Evolutionary conservation across 2,113 vertebrate genomes (phyloP), one percentile per base, ranked within the genome.

Genomic region (Otus sunia): DNA sequence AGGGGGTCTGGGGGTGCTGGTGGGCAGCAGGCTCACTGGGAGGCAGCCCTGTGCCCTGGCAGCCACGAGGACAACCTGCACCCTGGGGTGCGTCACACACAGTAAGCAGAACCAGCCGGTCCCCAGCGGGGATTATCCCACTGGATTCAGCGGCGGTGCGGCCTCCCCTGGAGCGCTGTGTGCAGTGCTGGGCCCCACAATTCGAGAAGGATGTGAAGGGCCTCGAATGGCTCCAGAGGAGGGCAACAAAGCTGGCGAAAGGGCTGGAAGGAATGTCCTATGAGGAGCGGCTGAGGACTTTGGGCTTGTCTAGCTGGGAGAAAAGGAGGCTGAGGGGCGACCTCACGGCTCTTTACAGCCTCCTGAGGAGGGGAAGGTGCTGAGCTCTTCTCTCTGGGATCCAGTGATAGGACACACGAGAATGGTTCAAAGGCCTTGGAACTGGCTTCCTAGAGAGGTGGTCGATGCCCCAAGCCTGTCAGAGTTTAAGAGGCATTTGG

Each of bases 361-460:
- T 18, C 45, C 9, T 47, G 45, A 47, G 45, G 22, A 83, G 3
- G 6, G 11, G 3, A 56, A 8, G 16, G 7, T 47, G 41, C 30
- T 43, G 63, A 49, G 9, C 10, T 5, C 34, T 49, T 43, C n/a
- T 84, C 11, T 18, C 7, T 59, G 20, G 12, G 4, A 59, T 45
- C 12, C 52, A 62, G 43, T 36, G 37, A 47, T 6, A 50, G 22
- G 19, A 71, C 2, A 3, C 0, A 0, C 15, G 12, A 25, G 11
- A 80, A 77, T 4, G 19, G 59, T 13, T 84, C 43, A 77, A 73
- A 84, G 60, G 56, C 15, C 16, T 23, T 52, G 43, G 4, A 37
- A 85, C 5, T 58, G 23, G 7, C 50, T 88, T 73, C 36, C 36
- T 43, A 49, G 22, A 56, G 8, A 56, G 15, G 8, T n/a, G 9